Conservation (phyloP, 2,797 vertebrate genomes). For the Mus minutoides region DNA sequence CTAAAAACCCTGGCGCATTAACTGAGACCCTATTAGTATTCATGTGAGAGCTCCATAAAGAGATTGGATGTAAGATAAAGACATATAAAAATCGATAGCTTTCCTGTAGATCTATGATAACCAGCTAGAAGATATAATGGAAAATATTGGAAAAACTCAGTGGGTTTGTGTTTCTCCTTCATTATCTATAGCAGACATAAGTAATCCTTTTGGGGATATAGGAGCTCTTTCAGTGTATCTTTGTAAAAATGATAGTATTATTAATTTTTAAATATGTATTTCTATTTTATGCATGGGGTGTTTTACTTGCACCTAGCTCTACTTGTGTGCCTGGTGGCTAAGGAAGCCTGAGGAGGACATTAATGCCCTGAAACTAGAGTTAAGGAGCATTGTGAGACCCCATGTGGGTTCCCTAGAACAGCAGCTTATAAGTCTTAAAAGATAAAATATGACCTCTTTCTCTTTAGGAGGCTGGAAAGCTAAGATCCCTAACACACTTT, state of each 20-base stretch:
- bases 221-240: neutral
- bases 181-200: conserved; percentile 37
- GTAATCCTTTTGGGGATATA: neutral
- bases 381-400: neutral
- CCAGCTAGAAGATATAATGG: conserved; percentile 64
- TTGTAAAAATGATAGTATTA: neutral
- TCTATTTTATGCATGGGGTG: neutral
- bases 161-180: conserved; percentile 42
- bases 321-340: neutral
- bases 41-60: conserved; percentile 56
- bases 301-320: neutral
- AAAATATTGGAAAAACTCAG: conserved; percentile 67
- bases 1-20: conserved; percentile 51
- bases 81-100: conserved; percentile 73
- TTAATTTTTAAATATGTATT: neutral
- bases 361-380: neutral
- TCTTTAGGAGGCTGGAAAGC: neutral
- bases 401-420: neutral
- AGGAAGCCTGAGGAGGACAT: neutral
- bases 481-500: neutral
- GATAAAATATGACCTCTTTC: neutral
- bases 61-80: conserved; percentile 71
- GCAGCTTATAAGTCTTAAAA: conserved; percentile 9
- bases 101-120: conserved; percentile 74
- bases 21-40: conserved; percentile 69